A percentile compares a stretch with the other conserved stretches of the same genome.
phyloP scores from a whole-genome alignment of 2,888 invertebrate species.

The Gastracanthus pulcherrimus region DNA sequence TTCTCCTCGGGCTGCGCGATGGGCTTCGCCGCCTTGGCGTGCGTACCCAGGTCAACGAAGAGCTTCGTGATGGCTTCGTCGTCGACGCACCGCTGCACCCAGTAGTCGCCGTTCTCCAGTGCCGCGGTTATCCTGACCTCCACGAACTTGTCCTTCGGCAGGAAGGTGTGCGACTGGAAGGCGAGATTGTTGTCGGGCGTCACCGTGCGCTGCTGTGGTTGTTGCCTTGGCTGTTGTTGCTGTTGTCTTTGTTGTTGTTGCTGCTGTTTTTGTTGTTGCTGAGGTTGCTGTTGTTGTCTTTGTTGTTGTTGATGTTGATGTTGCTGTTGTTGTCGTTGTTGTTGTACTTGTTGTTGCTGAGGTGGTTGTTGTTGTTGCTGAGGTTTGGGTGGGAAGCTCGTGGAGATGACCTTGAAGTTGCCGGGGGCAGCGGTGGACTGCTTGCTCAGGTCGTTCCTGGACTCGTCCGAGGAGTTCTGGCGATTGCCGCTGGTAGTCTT shows the following conservation, averaged over 20 bases:
- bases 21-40: conserved; percentile 13
- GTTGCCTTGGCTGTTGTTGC: too few species aligned
- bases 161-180: conserved; percentile 53
- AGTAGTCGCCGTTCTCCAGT: conserved; percentile 58
- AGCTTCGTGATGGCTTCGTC: conserved; percentile 43
- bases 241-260: too few species aligned
- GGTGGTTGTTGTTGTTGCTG: too few species aligned
- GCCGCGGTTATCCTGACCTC: conserved; percentile 59
- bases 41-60: conserved; percentile 57
- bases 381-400: conserved; percentile 32
- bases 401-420: conserved; percentile 7
- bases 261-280: too few species aligned
- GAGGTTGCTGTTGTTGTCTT: neutral
- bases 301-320: neutral
- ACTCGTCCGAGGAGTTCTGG: neutral
- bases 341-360: neutral
- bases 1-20: conserved; percentile 51
- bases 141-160: conserved; percentile 62
- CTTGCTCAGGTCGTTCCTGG: neutral
- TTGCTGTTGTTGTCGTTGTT: neutral
- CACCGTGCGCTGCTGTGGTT: neutral
- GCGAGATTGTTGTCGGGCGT: conserved; percentile 29
- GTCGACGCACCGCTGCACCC: conserved; percentile 64
- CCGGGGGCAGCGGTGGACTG: neutral
- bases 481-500: neutral